Base-by-base conservation (phyloP, 2,113 vertebrate genomes). In the Sinocyclocheilus rhinocerous region DNA sequence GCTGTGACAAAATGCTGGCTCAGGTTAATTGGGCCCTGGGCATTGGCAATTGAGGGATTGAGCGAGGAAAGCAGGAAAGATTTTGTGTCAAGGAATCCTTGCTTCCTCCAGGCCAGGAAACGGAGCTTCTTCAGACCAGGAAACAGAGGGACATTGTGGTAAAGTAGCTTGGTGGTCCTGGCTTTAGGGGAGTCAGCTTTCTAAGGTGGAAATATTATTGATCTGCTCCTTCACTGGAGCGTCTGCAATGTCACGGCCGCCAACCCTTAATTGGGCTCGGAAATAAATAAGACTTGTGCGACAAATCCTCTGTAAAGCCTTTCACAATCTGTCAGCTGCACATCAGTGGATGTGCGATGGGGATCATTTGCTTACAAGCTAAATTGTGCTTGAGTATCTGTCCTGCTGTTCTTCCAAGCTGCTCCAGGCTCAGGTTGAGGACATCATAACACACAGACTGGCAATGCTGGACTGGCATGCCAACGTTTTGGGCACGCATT, bases 1-100 rank as follows among this genome's bases (percentile, higher is more conserved):
- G 70, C 73, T 24, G 83, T 9, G 73, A 91, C 87, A 87, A 89
- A 89, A 69, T 50, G 76, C 70, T 33, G 24, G 26, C 57, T 84
- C 3, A 20, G 84, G 87, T 85, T 91, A 92, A 91, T 90, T 92
- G 88, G 92, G 33, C 89, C 29, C 75, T 86, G 1, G 75, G 73
- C 83, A 85, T 50, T 82, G 76, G 77, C 36, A 81, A 75, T 50
- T 59, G 85, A 72, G 57, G 45, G 15, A 65, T 65, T 0, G 4
- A 55, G 33, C 6, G 15, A 45, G n/a, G 12, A 65, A 80, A 22
- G 42, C 2, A 73, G 45, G 61, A 55, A 45, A 36, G 33, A 81
- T 57, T 85, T 52, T 52, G 33, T 80, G 73, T 72, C 45, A 57
- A 72, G 81, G 77, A 70, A 33, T 59, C 20, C 36, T 63, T 80